Evolutionary conservation across 2,797 vertebrate species (phyloP), one percentile per base, ranked within the genome.

Genomic region (Lagocephalus sceleratus): DNA sequence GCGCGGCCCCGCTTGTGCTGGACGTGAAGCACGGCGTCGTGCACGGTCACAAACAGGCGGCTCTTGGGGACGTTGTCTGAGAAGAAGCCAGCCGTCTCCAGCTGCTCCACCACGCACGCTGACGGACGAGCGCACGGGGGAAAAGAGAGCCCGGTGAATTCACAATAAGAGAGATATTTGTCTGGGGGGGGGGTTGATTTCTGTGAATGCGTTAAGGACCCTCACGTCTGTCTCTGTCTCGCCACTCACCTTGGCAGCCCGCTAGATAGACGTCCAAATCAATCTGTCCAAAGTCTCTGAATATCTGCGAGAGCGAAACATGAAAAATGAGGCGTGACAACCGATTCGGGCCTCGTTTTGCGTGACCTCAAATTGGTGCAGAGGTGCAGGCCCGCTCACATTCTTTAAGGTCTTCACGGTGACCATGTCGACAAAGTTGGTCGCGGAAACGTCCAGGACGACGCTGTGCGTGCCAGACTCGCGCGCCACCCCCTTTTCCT

Each of bases 71-170:
- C 79, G 10, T 84, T 73, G 0, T 85, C 79, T 1, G 89, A 91
- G 66, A 98, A 98, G 85, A 98, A 94, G 49, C 79, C 78, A 14
- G 92, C 91, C 0, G 23, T 73, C 65, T 96, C 94, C 66, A 98
- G 71, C 85, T 97, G 93, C 47, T 88, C 41, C 17, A 96, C 79
- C n/a, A 98, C 90, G 0, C 87, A 87, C 3, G 40, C 96, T 98
- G 40, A 23, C 20, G n/a, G 38, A 44, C 29, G 42, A 25, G 56
- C 19, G 9, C 15, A 41, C 15, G 15, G 15, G 15, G 39, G 15
- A 44, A 6, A 45, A 19, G 53, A 23, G 49, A 12, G 1, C 10
- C 54, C 23, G 47, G 14, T 9, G 54, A 46, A 53, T 48, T 21
- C 39, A 43, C 14, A 61, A n/a, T 47, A 29, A 64, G 55, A 57